A percentile compares a stretch with the other conserved stretches of the same genome.
These are phyloP conservation scores for Andrena flavipes DNA, from an alignment of 2,888 invertebrate species.

Conservation along the genomic window DNA sequence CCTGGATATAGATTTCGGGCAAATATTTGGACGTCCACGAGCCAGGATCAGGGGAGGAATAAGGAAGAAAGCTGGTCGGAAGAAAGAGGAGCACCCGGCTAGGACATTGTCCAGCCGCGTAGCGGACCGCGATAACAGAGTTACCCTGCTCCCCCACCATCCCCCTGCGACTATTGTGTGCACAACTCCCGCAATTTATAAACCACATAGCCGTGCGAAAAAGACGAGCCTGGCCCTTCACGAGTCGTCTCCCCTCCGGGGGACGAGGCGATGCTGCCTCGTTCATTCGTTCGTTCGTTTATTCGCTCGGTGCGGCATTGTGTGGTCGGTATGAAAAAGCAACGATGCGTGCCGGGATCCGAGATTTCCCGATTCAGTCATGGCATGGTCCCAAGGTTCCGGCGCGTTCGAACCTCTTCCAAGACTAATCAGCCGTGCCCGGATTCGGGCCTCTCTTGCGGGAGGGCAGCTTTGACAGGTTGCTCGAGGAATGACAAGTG, in stretches of 20 bases:
- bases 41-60: constrained; percentile 37
- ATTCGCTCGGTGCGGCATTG: constrained; percentile 49
- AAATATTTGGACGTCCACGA: constrained; percentile 82
- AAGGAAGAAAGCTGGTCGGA: not conserved
- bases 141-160: constrained; percentile 70
- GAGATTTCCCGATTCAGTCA: constrained; percentile 55
- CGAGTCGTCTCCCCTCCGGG: constrained; percentile 32
- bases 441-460: constrained; percentile 15
- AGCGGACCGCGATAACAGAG: constrained; percentile 83
- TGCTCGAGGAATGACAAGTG: constrained; percentile 35
- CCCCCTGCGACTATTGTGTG: constrained; percentile 68
- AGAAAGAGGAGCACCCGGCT: constrained; percentile 27
- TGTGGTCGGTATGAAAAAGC: constrained; percentile 46
- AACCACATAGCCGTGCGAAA: constrained; percentile 71
- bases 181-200: constrained; percentile 73
- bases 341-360: constrained; percentile 57
- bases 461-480: constrained; percentile 41
- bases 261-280: not conserved
- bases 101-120: constrained; percentile 80
- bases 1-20: constrained; percentile 76
- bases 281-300: not conserved
- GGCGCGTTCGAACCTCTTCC: constrained; percentile 57
- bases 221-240: constrained; percentile 44
- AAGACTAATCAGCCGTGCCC: constrained; percentile 63
- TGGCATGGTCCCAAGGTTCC: constrained; percentile 38